Base-by-base conservation (phyloP, 2,797 vertebrate genomes). In the Eulemur coronatus region DNA sequence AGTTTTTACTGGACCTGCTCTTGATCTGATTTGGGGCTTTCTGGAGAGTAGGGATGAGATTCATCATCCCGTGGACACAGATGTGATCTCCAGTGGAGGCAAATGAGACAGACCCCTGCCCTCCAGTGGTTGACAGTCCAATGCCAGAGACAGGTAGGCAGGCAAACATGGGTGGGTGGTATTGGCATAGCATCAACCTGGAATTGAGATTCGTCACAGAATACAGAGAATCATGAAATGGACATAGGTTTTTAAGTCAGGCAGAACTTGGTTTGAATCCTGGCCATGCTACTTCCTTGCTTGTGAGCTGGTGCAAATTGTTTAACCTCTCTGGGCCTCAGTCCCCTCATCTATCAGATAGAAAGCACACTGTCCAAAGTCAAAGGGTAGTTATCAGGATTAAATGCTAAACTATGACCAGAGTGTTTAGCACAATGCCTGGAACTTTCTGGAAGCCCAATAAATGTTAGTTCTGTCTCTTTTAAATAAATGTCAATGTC, bases 401-500 rank as follows among this genome's bases (percentile, higher is more conserved):
- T 84, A 84, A 82, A 87, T 75, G 26, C 57, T 84, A 90, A 84
- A 79, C 6, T 84, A n/a, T 69, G 33, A 79, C 18, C 28, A 38
- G 7, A 69, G 35, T 95, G 48, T 85, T 59, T 20, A 95, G 61
- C 33, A 91, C 20, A 76, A 13, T 87, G 17, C 26, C 35, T 85
- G 26, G 73, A 89, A 84, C 69, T 86, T 95, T n/a, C 18, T 73
- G 82, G 33, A 73, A 91, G 38, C 10, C 38, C 35, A 46, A 43
- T 41, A 73, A 73, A 78, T 95, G 33, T 65, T 89, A 46, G 46
- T 50, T 93, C 20, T 73, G 18, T 79, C 55, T 91, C 80, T 94
- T 97, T 92, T 28, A 94, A 95, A 78, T 73, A 90, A 73, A 43
- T 65, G 59, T 84, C 46, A 50, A 4, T 46, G 22, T 33, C 80